Evolutionary conservation across 2,888 invertebrate species (phyloP).

Genomic region (Pristionchus arcanus): DNA sequence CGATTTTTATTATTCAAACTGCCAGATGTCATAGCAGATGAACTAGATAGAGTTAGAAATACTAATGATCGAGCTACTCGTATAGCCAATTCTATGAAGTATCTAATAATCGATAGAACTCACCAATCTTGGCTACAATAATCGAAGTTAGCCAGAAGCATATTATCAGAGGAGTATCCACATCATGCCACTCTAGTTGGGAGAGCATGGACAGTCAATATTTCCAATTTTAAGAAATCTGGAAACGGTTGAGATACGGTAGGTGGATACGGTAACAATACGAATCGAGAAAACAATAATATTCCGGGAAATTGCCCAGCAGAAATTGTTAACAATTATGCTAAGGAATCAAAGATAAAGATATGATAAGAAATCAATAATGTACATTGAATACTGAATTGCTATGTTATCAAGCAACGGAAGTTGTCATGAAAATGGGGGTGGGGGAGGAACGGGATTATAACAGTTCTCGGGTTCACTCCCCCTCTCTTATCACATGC

Average conservation of each 20-base stretch:
- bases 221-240: no score
- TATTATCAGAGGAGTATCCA: slow-evolving; percentile 71
- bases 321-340: neutral
- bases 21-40: no score
- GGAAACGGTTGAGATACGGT: no score
- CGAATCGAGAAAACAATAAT: no score
- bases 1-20: no score
- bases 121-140: slow-evolving; percentile 59
- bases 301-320: neutral
- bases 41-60: no score
- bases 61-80: no score
- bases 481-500: neutral
- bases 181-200: slow-evolving; percentile 69
- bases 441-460: slow-evolving; percentile 13
- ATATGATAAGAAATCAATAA: neutral
- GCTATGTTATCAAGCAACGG: no score
- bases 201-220: neutral
- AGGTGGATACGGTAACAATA: no score
- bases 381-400: neutral
- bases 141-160: slow-evolving; percentile 71
- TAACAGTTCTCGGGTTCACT: neutral
- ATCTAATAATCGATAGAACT: neutral
- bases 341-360: neutral
- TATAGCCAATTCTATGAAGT: no score
- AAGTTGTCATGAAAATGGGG: neutral